phyloP scores from a whole-genome alignment of 2,888 invertebrate species.

The Troides helena region DNA sequence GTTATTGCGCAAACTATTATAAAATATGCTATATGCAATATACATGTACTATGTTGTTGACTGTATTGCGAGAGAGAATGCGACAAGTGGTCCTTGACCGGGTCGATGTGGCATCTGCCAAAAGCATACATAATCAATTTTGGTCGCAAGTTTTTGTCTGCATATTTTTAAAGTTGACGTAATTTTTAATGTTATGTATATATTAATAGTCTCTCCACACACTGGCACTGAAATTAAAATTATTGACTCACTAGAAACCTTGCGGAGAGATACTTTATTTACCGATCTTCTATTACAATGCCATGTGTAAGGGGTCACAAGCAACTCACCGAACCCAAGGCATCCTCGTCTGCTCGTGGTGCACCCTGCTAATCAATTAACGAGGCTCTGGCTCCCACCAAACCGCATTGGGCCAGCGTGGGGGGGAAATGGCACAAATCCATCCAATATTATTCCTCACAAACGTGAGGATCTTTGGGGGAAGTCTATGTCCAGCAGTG shows the following conservation, averaged over 20 bases:
- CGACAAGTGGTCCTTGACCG: constrained; percentile 27
- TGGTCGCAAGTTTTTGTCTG: constrained; percentile 26
- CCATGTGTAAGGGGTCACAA: too few species aligned
- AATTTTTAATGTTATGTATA: neutral
- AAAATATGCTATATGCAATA: neutral
- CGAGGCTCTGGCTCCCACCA: too few species aligned
- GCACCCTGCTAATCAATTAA: too few species aligned
- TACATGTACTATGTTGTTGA: neutral
- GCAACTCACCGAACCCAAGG: too few species aligned
- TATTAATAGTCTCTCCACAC: neutral
- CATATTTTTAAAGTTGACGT: constrained; percentile 16
- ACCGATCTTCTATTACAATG: too few species aligned
- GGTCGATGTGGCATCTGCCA: constrained; percentile 22
- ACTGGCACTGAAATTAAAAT: neutral
- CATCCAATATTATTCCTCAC: too few species aligned
- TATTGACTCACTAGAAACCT: neutral
- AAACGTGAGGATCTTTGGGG: too few species aligned
- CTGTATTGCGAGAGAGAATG: constrained; percentile 14
- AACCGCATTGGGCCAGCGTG: too few species aligned
- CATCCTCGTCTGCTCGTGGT: too few species aligned
- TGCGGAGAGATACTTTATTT: too few species aligned
- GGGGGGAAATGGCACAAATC: too few species aligned
- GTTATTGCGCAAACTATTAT: constrained; percentile 3
- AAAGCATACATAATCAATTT: constrained; percentile 28
- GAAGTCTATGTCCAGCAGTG: too few species aligned